Evolutionary conservation across 2,888 invertebrate genomes (phyloP).

Genomic region (Polydrusus pterygomalis): DNA sequence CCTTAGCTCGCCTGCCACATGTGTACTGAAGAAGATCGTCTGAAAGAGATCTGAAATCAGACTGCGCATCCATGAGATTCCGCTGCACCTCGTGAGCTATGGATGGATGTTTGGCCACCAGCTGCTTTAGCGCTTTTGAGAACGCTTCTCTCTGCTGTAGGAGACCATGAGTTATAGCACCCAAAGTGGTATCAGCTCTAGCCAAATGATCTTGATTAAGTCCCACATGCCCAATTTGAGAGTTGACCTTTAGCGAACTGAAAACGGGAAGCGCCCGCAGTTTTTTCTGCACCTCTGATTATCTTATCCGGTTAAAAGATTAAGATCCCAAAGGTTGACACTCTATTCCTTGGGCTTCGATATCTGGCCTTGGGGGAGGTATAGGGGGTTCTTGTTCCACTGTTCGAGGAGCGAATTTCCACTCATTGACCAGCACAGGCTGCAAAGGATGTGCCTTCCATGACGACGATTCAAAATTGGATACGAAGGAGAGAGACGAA

Average conservation of each 20-base stretch:
- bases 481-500: too few species aligned
- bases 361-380: conserved; percentile 38
- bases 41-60: background rate
- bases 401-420: conserved; percentile 38
- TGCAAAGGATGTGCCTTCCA: background rate
- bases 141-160: conserved; percentile 38
- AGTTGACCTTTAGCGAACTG: conserved; percentile 26
- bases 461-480: background rate
- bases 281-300: conserved; percentile 43
- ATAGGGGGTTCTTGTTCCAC: conserved; percentile 27
- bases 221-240: conserved; percentile 8
- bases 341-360: conserved; percentile 43
- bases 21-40: conserved; percentile 22
- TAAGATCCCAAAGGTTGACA: conserved; percentile 37
- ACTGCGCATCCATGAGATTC: background rate
- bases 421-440: conserved; percentile 2
- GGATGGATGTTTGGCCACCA: conserved; percentile 6
- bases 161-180: conserved; percentile 30
- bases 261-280: conserved; percentile 42
- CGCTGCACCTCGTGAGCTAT: background rate
- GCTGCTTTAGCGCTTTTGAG: conserved; percentile 2
- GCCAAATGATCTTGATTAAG: conserved; percentile 3
- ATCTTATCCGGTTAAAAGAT: conserved; percentile 34
- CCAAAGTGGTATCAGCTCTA: conserved; percentile 16
- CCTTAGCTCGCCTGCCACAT: conserved; percentile 25